phyloP scores from a whole-genome alignment of 2,113 vertebrate genomes.

The Gnathonemus longibarbis region DNA sequence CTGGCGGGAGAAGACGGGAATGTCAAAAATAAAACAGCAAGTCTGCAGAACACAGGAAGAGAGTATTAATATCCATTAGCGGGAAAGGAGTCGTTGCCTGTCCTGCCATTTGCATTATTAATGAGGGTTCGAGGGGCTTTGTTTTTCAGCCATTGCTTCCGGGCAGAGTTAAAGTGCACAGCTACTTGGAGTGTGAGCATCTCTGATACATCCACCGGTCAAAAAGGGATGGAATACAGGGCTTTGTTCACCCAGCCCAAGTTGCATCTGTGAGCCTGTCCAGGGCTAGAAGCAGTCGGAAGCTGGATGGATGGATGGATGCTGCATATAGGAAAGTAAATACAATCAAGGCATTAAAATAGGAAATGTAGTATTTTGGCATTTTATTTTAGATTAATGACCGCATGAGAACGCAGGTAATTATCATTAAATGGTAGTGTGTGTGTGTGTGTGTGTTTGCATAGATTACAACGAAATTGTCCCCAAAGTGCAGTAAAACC shows the following conservation, averaged over 20 bases:
- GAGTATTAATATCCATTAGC: conserved; percentile 11
- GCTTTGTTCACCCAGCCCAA: not conserved
- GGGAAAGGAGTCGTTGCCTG: not conserved
- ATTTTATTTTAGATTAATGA: not conserved
- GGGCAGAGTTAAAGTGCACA: not conserved
- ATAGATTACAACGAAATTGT: no score
- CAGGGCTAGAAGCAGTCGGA: not conserved
- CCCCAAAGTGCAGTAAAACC: no score
- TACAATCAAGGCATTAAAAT: not conserved
- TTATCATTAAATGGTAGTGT: not conserved
- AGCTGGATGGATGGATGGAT: not conserved
- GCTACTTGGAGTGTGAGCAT: not conserved
- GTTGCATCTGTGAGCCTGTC: not conserved
- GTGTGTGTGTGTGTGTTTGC: no score
- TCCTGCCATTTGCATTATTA: conserved; percentile 3
- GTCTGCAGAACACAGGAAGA: conserved; percentile 8
- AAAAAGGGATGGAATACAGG: not conserved
- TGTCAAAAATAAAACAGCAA: not conserved
- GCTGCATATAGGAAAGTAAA: not conserved
- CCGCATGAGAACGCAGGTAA: not conserved
- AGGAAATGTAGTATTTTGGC: not conserved
- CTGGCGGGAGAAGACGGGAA: not conserved
- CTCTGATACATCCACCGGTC: not conserved
- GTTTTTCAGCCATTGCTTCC: not conserved
- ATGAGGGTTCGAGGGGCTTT: conserved; percentile 13